A percentile compares a stretch with the other conserved stretches of the same genome.
Evolutionary conservation across 1,140 invertebrate species (phyloP).

Genomic region (Diabrotica virgifera): DNA sequence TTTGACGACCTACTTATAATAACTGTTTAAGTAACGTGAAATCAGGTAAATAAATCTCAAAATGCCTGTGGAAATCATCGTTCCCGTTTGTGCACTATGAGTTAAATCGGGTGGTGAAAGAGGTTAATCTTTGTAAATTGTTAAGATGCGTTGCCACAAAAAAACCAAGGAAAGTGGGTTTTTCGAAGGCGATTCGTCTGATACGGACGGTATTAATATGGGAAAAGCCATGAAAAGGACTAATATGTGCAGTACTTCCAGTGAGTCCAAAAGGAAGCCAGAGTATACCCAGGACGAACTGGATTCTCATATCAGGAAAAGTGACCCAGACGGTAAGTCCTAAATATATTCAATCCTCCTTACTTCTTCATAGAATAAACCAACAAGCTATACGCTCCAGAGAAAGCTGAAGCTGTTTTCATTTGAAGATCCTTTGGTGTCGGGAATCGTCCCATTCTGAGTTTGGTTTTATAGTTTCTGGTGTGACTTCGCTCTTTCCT

Average conservation of each 20-base stretch:
- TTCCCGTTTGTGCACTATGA: too few relatives aligned
- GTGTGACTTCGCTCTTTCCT: too few relatives aligned
- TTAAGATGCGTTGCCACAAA: slow-evolving; percentile 47
- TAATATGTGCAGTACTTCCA: slow-evolving; percentile 43
- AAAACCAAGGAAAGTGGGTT: slow-evolving; percentile 50
- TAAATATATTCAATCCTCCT: background rate
- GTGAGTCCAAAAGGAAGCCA: slow-evolving; percentile 39
- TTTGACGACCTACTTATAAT: slow-evolving; percentile 31
- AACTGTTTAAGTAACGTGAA: slow-evolving; percentile 8
- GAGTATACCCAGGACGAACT: slow-evolving; percentile 43
- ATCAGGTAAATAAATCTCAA: background rate
- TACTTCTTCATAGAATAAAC: too few relatives aligned
- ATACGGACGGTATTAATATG: slow-evolving; percentile 42
- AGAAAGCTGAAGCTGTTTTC: too few relatives aligned
- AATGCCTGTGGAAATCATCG: too few relatives aligned
- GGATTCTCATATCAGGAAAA: slow-evolving; percentile 37
- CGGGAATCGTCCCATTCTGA: too few relatives aligned
- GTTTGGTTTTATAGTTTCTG: too few relatives aligned
- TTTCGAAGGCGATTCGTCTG: slow-evolving; percentile 47
- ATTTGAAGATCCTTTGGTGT: too few relatives aligned
- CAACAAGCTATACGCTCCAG: too few relatives aligned
- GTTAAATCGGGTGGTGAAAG: too few relatives aligned
- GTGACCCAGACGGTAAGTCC: slow-evolving; percentile 38
- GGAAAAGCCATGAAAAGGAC: slow-evolving; percentile 47
- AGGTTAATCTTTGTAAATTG: background rate